phyloP scores from a whole-genome alignment of 2,113 vertebrate species.

The Cettia cetti region DNA sequence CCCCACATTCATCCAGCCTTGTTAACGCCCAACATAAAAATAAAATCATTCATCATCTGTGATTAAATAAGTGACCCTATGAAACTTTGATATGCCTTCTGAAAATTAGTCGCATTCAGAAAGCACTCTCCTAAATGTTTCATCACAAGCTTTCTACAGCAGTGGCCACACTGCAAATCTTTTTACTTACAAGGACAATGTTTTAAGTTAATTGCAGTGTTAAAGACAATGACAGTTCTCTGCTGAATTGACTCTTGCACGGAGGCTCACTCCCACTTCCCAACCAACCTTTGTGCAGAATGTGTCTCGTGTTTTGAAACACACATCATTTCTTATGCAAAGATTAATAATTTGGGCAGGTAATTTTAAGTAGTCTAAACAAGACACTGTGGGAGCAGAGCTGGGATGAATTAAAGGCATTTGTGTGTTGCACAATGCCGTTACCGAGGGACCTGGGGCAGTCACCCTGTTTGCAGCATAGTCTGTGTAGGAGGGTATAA shows the following conservation, averaged over 20 bases:
- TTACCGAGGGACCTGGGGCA: background rate
- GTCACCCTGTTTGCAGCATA: background rate
- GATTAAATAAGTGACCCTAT: conserved; percentile 43
- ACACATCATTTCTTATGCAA: background rate
- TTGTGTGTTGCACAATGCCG: background rate
- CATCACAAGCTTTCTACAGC: conserved; percentile 9
- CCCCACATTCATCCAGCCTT: background rate
- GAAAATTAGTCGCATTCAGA: conserved; percentile 13
- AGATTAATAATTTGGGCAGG: background rate
- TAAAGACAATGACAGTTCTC: background rate
- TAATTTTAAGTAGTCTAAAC: conserved; percentile 25
- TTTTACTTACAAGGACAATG: background rate
- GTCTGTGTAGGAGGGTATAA: background rate
- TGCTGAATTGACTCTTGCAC: background rate
- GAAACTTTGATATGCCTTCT: conserved; percentile 39
- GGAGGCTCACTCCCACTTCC: background rate
- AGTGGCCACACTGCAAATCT: background rate
- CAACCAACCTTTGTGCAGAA: background rate
- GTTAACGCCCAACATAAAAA: background rate
- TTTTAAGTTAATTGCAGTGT: background rate
- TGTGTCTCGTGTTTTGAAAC: background rate
- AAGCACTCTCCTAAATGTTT: conserved; percentile 22
- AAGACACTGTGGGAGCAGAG: background rate
- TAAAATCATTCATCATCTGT: background rate
- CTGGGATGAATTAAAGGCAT: conserved; percentile 21